These are phyloP conservation scores for Anabacerthia variegaticeps DNA, from an alignment of 2,797 vertebrate genomes.

Conservation along the genomic window DNA sequence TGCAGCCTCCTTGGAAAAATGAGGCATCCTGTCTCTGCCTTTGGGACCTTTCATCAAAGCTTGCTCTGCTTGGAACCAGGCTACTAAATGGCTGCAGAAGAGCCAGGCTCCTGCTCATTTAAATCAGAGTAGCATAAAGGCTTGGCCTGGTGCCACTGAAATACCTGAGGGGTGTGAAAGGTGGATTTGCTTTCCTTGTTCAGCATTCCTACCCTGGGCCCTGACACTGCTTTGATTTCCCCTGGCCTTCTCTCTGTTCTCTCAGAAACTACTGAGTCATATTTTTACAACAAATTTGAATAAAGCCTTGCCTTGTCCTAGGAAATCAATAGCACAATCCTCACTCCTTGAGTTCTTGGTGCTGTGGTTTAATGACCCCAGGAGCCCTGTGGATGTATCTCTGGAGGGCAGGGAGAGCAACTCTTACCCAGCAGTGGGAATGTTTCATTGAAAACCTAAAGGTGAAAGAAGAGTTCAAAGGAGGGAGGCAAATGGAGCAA, in stretches of 20 bases:
- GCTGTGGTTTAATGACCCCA: not conserved
- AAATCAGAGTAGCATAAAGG: not conserved
- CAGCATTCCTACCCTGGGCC: not conserved
- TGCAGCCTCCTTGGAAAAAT: not conserved
- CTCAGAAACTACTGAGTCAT: not conserved
- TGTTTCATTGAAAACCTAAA: not conserved
- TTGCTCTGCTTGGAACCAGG: not conserved
- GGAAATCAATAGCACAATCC: not conserved
- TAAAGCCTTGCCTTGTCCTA: not conserved
- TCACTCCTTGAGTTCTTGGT: not conserved
- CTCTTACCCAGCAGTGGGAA: not conserved
- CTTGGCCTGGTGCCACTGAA: not conserved
- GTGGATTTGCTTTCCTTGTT: not conserved
- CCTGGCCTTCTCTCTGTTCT: not conserved
- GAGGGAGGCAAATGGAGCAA: not conserved
- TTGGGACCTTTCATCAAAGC: not conserved
- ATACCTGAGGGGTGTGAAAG: not conserved
- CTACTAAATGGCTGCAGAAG: not conserved
- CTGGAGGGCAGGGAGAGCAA: not conserved
- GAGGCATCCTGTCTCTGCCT: not conserved
- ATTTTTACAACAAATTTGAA: not conserved
- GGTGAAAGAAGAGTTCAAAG: not conserved
- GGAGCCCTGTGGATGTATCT: not conserved
- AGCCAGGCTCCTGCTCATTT: not conserved
- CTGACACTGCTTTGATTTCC: not conserved